Evolutionary conservation across 1,140 invertebrate species (phyloP).

Genomic region (Lanistes nyassanus): DNA sequence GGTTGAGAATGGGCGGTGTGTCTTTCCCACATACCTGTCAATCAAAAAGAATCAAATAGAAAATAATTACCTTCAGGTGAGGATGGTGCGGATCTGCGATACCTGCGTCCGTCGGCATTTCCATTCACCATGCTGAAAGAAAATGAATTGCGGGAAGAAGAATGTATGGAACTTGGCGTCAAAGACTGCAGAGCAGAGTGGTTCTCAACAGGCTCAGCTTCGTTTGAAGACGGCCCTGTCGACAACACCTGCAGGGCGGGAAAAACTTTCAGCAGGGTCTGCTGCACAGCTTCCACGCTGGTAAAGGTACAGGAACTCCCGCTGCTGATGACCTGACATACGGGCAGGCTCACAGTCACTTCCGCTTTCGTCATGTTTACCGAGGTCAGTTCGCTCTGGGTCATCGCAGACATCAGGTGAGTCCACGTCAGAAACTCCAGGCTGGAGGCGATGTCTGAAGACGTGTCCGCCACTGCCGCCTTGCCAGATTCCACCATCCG

Average conservation of each 20-base stretch:
- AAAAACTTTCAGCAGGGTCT: slow-evolving; percentile 5
- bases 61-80: no score
- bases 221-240: neutral
- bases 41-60: no score
- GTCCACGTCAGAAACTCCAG: slow-evolving; percentile 20
- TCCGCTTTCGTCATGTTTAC: neutral
- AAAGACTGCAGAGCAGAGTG: neutral
- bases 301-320: slow-evolving; percentile 14
- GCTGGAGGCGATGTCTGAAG: neutral
- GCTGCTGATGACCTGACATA: slow-evolving; percentile 8
- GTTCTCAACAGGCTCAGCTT: neutral
- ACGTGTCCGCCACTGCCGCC: neutral
- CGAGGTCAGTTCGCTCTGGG: neutral
- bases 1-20: no score
- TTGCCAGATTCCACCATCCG: neutral
- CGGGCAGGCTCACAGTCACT: neutral
- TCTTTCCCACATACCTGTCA: no score
- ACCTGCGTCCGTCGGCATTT: neutral
- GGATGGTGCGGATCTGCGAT: no score
- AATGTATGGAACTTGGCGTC: no score
- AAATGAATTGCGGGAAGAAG: neutral
- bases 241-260: slow-evolving; percentile 6
- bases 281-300: slow-evolving; percentile 27
- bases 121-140: neutral
- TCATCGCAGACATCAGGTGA: neutral